phyloP scores from a whole-genome alignment of 2,113 vertebrate species.

The Ancistrus triradiatus region DNA sequence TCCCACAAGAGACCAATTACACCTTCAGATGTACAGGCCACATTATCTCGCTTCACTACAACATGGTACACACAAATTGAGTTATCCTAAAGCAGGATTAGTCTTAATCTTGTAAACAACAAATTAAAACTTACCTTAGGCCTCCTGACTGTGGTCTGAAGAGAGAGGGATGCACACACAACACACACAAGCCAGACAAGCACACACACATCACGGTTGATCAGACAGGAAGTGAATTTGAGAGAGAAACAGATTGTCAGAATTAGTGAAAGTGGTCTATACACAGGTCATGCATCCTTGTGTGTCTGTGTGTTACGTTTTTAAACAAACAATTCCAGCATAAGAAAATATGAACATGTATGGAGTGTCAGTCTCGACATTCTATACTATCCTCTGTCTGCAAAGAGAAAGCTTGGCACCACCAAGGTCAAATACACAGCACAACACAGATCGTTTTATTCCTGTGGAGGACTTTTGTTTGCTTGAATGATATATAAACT shows the following conservation, averaged over 20 bases:
- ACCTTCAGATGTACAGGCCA: not conserved
- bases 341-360: too few species aligned
- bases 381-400: too few species aligned
- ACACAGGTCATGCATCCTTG: too few species aligned
- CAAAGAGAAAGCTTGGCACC: too few species aligned
- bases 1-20: not conserved
- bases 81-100: too few species aligned
- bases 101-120: constrained; percentile 10
- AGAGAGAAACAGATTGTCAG: constrained; percentile 55
- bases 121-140: constrained; percentile 82
- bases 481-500: too few species aligned
- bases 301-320: not conserved
- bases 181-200: too few species aligned
- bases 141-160: constrained; percentile 82
- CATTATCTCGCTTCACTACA: constrained; percentile 8
- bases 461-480: too few species aligned
- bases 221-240: constrained; percentile 31
- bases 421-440: too few species aligned
- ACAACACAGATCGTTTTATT: too few species aligned
- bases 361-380: too few species aligned
- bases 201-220: constrained; percentile 33
- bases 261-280: constrained; percentile 52
- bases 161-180: constrained; percentile 50
- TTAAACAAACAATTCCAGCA: too few species aligned
- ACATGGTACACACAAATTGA: constrained; percentile 5